Percentiles rank a stretch among this genome's conserved stretches.
phyloP scores from a whole-genome alignment of 2,113 vertebrate genomes.

The Hydrochoerus hydrochaeris region DNA sequence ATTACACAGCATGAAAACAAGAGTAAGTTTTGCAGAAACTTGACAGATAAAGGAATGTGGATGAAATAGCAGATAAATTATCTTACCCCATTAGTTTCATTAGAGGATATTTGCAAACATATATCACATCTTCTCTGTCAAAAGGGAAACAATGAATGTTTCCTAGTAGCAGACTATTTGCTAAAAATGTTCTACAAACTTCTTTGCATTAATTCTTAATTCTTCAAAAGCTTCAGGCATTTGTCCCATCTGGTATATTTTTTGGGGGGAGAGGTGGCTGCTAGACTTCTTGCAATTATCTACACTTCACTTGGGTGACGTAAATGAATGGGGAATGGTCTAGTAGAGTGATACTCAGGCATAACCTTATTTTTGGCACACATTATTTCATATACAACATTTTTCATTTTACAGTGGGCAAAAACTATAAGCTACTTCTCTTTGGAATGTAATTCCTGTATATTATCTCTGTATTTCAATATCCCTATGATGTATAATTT shows the following conservation, averaged over 20 bases:
- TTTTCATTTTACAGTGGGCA: constrained; percentile 22
- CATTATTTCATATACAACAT: not conserved
- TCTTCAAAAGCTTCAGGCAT: not conserved
- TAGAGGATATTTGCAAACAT: not conserved
- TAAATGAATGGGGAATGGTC: fast-evolving
- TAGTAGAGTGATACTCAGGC: not conserved
- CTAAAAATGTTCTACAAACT: not conserved
- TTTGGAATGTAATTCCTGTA: not conserved
- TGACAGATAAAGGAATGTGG: not conserved
- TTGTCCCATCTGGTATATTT: not conserved
- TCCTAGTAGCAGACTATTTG: not conserved
- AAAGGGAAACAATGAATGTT: not conserved
- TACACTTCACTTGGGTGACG: not conserved
- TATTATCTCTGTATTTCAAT: constrained; percentile 47
- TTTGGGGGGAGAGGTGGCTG: not conserved
- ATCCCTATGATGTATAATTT: constrained; percentile 59
- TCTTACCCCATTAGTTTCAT: not conserved
- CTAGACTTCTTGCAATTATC: not conserved
- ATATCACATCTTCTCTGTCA: not conserved
- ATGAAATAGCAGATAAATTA: not conserved
- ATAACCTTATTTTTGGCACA: not conserved
- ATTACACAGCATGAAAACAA: not conserved
- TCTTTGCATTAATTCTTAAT: not conserved
- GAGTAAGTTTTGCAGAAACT: not conserved
- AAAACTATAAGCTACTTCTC: not conserved